These are phyloP conservation scores for Elanoides forficatus DNA, from an alignment of 2,113 vertebrate genomes.

Conservation along the genomic window DNA sequence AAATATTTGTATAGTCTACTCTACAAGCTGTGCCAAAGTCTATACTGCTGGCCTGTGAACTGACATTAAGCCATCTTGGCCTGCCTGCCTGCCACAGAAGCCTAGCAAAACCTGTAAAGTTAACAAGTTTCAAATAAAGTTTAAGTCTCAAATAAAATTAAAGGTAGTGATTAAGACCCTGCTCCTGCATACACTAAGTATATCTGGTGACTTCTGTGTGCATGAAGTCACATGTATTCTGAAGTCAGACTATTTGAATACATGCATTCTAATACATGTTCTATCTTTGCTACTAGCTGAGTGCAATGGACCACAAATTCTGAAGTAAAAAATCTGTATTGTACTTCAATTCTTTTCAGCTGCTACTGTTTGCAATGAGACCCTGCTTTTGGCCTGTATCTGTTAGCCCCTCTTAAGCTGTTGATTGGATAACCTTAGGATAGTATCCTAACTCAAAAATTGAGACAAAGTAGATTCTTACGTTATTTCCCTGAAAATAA, in stretches of 20 bases:
- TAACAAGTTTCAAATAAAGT: neutral
- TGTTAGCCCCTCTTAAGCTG: neutral
- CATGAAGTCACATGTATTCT: neutral
- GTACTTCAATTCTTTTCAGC: neutral
- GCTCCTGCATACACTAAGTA: neutral
- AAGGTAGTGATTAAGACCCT: neutral
- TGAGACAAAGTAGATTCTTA: neutral
- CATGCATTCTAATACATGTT: neutral
- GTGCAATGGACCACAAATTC: neutral
- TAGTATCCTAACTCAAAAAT: neutral
- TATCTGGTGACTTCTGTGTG: neutral
- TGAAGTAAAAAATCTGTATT: neutral
- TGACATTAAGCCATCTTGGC: neutral
- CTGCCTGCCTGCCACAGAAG: neutral
- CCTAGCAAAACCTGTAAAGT: neutral
- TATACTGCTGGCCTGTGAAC: neutral
- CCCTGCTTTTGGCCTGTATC: neutral
- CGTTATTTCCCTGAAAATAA: neutral
- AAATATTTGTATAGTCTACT: neutral
- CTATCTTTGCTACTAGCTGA: neutral
- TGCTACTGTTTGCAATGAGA: neutral
- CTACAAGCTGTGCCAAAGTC: neutral
- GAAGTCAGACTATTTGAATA: neutral
- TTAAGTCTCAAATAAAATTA: neutral
- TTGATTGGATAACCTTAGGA: neutral